phyloP scores from a whole-genome alignment of 2,888 invertebrate genomes.

The Cephus runcator region DNA sequence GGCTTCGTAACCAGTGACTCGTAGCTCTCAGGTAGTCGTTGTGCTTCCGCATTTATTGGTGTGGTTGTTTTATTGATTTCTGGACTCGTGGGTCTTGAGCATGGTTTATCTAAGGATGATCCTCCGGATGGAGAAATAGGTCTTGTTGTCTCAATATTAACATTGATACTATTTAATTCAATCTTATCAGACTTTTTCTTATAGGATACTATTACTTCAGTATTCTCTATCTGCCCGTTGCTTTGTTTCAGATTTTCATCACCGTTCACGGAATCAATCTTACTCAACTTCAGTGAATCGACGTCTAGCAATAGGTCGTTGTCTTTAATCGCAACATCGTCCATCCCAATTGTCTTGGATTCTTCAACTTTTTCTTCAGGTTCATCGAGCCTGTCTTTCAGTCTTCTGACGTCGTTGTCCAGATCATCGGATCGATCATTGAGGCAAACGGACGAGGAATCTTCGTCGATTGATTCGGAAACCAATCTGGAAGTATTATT shows the following conservation, averaged over 20 bases:
- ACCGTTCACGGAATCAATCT: background rate
- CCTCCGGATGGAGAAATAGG: background rate
- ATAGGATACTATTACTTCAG: background rate
- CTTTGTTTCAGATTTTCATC: background rate
- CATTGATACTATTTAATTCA: background rate
- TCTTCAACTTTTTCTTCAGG: background rate
- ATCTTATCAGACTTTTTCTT: background rate
- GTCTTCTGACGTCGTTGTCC: background rate
- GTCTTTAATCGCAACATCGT: background rate
- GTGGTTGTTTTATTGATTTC: constrained; percentile 34
- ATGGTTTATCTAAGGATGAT: background rate
- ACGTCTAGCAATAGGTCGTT: background rate
- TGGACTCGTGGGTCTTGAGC: constrained; percentile 31
- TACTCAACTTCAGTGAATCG: background rate
- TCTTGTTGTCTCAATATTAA: background rate
- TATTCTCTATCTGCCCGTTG: background rate
- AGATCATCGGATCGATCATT: background rate
- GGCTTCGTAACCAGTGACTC: constrained; percentile 35
- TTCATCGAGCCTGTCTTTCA: background rate
- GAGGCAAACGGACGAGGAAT: background rate
- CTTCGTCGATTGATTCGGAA: background rate
- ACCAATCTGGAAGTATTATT: background rate
- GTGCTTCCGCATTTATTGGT: constrained; percentile 36
- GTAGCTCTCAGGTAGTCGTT: constrained; percentile 42
- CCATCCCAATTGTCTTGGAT: background rate